Evolutionary conservation across 2,888 invertebrate species (phyloP).

Genomic region (Brassicogethes aeneus): DNA sequence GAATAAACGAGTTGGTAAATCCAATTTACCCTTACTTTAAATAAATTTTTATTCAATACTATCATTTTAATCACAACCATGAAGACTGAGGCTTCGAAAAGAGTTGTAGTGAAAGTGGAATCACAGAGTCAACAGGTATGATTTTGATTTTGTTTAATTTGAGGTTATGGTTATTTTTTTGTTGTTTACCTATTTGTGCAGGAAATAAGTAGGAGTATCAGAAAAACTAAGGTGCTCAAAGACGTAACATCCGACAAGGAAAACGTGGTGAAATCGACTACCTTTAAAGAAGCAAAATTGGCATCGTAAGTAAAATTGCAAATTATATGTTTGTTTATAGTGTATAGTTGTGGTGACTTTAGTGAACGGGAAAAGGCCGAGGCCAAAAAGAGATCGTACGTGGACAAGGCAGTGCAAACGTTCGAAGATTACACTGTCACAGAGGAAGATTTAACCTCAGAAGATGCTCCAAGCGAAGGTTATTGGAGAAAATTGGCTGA

Average conservation of each 20-base stretch:
- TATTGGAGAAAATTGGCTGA: conserved; percentile 74
- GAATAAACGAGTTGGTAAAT: too few relatives aligned
- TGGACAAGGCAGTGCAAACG: conserved; percentile 53
- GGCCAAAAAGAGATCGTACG: conserved; percentile 41
- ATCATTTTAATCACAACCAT: too few relatives aligned
- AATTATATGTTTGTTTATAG: neutral
- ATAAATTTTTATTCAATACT: too few relatives aligned
- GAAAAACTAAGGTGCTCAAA: conserved; percentile 67
- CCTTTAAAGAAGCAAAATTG: conserved; percentile 29
- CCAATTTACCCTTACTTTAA: too few relatives aligned
- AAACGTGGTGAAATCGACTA: conserved; percentile 51
- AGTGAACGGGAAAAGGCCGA: conserved; percentile 17
- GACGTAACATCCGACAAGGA: conserved; percentile 63
- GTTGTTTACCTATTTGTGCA: conserved; percentile 5
- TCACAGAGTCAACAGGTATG: conserved; percentile 32
- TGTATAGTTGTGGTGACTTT: neutral
- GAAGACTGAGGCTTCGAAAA: conserved; percentile 29
- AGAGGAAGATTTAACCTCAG: conserved; percentile 60
- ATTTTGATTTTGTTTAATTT: conserved; percentile 9
- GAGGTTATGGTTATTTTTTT: conserved; percentile 17
- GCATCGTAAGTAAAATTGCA: conserved; percentile 10
- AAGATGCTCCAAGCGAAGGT: conserved; percentile 60
- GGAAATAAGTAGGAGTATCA: conserved; percentile 25
- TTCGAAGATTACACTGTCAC: conserved; percentile 49
- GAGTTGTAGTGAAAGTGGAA: conserved; percentile 27